Conservation (phyloP, 2,113 vertebrate species). For the Elaphurus davidianus region DNA sequence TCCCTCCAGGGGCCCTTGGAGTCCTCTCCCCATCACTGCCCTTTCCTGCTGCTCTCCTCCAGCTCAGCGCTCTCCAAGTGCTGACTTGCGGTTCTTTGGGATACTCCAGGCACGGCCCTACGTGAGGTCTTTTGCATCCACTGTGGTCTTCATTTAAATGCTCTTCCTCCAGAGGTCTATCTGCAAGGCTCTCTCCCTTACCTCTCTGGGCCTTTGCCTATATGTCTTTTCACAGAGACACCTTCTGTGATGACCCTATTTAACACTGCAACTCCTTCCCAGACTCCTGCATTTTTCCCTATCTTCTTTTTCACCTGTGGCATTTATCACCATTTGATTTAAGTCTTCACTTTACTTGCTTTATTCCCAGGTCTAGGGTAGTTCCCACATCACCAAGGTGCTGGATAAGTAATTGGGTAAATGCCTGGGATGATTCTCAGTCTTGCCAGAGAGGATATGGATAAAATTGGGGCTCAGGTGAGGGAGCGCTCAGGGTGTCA, state of each 20-base stretch:
- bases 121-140: background rate
- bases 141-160: background rate
- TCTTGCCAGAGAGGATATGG: background rate
- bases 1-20: background rate
- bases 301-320: background rate
- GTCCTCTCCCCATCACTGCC: too few species aligned
- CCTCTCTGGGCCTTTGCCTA: background rate
- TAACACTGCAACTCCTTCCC: background rate
- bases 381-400: background rate
- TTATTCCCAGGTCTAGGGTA: background rate
- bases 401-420: background rate
- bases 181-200: background rate
- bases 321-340: background rate
- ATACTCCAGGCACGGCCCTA: rapidly evolving
- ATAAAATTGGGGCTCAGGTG: rapidly evolving
- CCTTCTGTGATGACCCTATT: background rate
- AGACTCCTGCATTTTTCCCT: background rate
- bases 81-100: background rate
- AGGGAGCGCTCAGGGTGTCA: background rate
- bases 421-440: background rate
- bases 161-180: background rate
- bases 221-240: background rate
- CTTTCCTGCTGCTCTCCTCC: background rate
- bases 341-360: background rate
- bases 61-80: background rate